Evolutionary conservation across 2,113 vertebrate genomes (phyloP).

Genomic region (Grallaria varia): DNA sequence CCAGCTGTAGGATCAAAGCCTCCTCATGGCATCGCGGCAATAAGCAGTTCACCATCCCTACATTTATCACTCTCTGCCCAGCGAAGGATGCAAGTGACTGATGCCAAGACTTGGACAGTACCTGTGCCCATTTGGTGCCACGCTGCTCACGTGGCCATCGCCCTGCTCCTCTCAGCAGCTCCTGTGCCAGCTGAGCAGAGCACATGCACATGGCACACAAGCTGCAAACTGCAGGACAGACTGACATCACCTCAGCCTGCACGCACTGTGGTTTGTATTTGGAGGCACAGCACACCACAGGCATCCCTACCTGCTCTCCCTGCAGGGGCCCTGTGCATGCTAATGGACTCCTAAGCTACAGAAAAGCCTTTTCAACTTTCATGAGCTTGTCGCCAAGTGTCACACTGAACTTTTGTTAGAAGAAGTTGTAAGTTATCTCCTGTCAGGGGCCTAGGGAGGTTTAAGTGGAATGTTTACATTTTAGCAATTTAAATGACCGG

Average conservation of each 20-base stretch:
- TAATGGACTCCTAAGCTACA: neutral
- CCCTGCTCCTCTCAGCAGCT: neutral
- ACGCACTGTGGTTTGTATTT: neutral
- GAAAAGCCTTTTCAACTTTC: neutral
- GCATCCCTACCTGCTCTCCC: neutral
- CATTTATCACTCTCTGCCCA: neutral
- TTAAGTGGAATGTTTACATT: neutral
- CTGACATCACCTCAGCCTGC: neutral
- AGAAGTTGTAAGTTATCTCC: neutral
- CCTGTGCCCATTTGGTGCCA: neutral
- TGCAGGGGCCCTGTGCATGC: neutral
- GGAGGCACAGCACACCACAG: neutral
- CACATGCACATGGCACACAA: too few relatives aligned
- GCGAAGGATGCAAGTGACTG: fast-evolving
- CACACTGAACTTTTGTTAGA: neutral
- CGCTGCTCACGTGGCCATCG: fast-evolving
- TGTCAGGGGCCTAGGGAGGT: neutral
- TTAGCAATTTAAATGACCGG: neutral
- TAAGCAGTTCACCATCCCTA: neutral
- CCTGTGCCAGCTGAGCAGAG: neutral
- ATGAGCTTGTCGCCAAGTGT: neutral
- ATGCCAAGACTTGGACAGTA: neutral
- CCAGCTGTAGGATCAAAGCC: neutral
- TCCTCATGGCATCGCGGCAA: neutral
- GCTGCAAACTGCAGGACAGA: neutral